These are phyloP conservation scores for Pyrochroa serraticornis DNA, from an alignment of 2,888 invertebrate genomes.

Conservation along the genomic window DNA sequence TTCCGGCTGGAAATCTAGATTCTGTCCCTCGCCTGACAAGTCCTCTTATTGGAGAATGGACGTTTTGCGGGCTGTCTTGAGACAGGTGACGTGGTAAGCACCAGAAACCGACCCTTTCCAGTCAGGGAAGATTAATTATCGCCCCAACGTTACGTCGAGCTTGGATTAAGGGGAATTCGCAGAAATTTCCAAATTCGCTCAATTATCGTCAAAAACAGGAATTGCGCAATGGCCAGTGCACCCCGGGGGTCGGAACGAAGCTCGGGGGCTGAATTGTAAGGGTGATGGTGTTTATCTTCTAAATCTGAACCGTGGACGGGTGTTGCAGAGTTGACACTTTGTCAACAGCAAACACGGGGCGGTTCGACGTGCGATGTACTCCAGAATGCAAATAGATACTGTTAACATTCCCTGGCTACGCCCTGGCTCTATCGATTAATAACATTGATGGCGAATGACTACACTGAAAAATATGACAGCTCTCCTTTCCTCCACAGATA, in stretches of 20 bases:
- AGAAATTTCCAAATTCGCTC: constrained; percentile 6
- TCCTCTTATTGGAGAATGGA: constrained; percentile 30
- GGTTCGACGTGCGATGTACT: constrained; percentile 45
- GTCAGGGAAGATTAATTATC: constrained; percentile 35
- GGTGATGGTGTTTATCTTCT: constrained; percentile 44
- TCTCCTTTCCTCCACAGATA: constrained; percentile 26
- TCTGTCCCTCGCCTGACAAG: constrained; percentile 4
- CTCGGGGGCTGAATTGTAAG: constrained; percentile 17
- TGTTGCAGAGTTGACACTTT: constrained; percentile 45
- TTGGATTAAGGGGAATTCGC: constrained; percentile 1
- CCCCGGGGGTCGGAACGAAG: background rate
- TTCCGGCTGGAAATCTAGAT: constrained; percentile 1
- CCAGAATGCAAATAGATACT: constrained; percentile 51
- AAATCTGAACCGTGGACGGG: constrained; percentile 44
- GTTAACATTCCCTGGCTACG: constrained; percentile 50
- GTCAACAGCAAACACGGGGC: constrained; percentile 50
- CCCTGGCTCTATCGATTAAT: constrained; percentile 48
- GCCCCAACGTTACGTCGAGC: constrained; percentile 4
- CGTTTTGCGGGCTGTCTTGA: constrained; percentile 32
- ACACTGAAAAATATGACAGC: constrained; percentile 18
- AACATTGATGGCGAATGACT: constrained; percentile 36
- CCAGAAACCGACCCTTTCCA: constrained; percentile 32
- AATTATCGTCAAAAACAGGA: background rate
- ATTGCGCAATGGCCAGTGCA: background rate
- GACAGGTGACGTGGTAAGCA: constrained; percentile 34